A percentile compares a stretch with the other conserved stretches of the same genome.
These are phyloP conservation scores for Cydia pomonella DNA, from an alignment of 1,140 invertebrate genomes.

Conservation along the genomic window DNA sequence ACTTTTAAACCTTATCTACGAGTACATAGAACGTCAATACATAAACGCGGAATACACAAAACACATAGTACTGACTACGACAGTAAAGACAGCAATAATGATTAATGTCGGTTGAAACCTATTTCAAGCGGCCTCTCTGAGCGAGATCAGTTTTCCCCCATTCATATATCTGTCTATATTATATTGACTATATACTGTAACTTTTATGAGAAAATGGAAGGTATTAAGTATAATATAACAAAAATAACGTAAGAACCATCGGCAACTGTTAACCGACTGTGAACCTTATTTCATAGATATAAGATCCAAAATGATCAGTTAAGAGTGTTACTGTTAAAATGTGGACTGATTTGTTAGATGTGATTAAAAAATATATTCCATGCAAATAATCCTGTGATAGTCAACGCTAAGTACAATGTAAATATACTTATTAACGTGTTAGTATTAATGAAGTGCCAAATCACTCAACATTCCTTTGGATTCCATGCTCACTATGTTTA, in stretches of 20 bases:
- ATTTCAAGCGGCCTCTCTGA: too few relatives aligned
- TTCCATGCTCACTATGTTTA: constrained; percentile 35
- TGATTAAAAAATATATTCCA: constrained; percentile 5
- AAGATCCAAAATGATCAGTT: too few relatives aligned
- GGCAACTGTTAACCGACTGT: too few relatives aligned
- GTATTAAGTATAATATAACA: constrained; percentile 15
- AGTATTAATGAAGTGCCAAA: constrained; percentile 24
- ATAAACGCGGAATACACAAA: too few relatives aligned
- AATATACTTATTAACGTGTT: constrained; percentile 20
- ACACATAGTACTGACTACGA: too few relatives aligned
- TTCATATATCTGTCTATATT: too few relatives aligned
- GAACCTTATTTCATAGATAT: too few relatives aligned
- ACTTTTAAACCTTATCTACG: too few relatives aligned
- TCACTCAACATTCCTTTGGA: constrained; percentile 47
- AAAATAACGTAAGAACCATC: constrained; percentile 41
- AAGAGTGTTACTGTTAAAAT: constrained; percentile 1
- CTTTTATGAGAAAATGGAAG: constrained; percentile 25
- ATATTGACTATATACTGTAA: background rate
- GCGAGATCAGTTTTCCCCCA: too few relatives aligned
- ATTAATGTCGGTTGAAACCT: too few relatives aligned
- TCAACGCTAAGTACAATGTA: constrained; percentile 29
- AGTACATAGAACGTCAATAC: too few relatives aligned
- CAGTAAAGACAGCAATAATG: too few relatives aligned
- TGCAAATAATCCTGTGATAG: constrained; percentile 30
- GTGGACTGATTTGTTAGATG: background rate